phyloP scores from a whole-genome alignment of 2,797 vertebrate genomes.

The Etheostoma perlongum region DNA sequence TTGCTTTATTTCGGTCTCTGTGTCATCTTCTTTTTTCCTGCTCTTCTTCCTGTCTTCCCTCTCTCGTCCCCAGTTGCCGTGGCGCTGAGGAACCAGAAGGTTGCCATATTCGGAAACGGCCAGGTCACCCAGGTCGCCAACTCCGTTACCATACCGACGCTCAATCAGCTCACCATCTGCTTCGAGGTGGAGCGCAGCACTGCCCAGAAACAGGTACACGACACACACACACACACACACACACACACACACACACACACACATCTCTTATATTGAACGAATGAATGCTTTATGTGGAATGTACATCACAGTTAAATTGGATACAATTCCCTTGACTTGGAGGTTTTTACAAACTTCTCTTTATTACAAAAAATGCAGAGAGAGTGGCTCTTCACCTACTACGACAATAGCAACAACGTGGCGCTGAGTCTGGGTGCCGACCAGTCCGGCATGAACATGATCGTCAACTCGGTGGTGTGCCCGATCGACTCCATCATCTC shows the following conservation, averaged over 20 bases:
- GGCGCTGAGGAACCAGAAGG: conserved; percentile 95
- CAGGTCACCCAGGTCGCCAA: conserved; percentile 79
- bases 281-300: no score
- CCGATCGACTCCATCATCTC: conserved; percentile 76
- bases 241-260: no score
- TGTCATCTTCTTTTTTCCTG: background rate
- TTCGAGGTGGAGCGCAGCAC: conserved; percentile 88
- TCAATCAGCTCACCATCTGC: conserved; percentile 91
- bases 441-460: conserved; percentile 76
- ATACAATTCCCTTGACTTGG: no score
- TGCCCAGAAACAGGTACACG: conserved; percentile 56
- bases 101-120: conserved; percentile 77
- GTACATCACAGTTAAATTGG: no score
- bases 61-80: conserved; percentile 82
- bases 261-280: no score
- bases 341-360: no score
- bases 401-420: conserved; percentile 15
- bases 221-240: no score
- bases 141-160: conserved; percentile 84
- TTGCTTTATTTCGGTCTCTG: background rate
- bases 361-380: conserved; percentile 21
- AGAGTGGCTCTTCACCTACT: conserved; percentile 90
- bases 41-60: background rate
- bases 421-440: conserved; percentile 83
- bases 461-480: conserved; percentile 81